phyloP scores from a whole-genome alignment of 1,140 invertebrate species.

The Andricus grossulariae region DNA sequence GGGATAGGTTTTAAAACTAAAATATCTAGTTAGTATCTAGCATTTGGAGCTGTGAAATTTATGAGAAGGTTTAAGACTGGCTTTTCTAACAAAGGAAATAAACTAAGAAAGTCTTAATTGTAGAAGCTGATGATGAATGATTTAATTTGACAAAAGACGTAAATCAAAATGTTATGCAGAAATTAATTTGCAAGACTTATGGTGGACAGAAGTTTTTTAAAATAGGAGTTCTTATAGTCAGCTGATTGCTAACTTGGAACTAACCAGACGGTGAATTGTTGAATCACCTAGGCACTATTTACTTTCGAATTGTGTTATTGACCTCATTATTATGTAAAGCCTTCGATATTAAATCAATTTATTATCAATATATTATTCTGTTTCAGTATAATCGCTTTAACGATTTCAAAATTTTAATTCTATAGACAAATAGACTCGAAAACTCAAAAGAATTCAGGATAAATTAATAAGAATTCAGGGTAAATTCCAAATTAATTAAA shows the following conservation, averaged over 20 bases:
- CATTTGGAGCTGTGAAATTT: too few species aligned
- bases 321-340: background rate
- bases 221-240: slow-evolving; percentile 4
- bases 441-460: too few species aligned
- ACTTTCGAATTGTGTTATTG: background rate
- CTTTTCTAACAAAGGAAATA: too few species aligned
- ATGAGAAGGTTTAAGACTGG: too few species aligned
- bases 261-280: background rate
- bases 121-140: too few species aligned
- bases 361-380: background rate
- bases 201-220: background rate
- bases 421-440: too few species aligned
- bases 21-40: background rate
- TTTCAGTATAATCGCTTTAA: background rate
- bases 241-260: slow-evolving; percentile 7
- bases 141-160: background rate
- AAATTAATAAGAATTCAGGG: too few species aligned
- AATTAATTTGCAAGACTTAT: slow-evolving; percentile 7
- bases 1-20: background rate
- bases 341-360: background rate
- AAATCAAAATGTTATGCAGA: background rate
- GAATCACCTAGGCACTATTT: background rate
- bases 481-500: too few species aligned
- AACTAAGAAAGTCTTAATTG: too few species aligned
- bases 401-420: too few species aligned